Evolutionary conservation across 2,888 invertebrate species (phyloP), one percentile per base, ranked within the genome.

Genomic region (Nasonia oneida): DNA sequence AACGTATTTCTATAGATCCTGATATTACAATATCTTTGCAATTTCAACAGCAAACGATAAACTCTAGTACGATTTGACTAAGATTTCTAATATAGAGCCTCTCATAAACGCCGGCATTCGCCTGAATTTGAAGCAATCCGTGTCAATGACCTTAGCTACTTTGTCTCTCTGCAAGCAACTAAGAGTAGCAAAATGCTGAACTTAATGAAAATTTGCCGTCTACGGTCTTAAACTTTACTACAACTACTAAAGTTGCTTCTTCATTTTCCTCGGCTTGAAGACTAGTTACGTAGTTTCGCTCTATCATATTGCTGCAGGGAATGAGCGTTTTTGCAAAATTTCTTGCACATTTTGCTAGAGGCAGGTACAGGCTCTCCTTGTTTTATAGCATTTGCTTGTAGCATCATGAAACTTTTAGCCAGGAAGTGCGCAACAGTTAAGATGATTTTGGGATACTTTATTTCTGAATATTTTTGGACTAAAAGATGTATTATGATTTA

Each of bases 321-420:
- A 47, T 61, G 61, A 64, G 42, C 73, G 18, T 64, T 79, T 83
- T 78, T 64, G 4, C n/a, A 12, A 50, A 39, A 74, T 79, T 73
- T 79, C 84, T 79, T 53, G 78, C 64, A 37, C 57, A 50, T 77
- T 64, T 42, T 14, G 8, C 64, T 64, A 2, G 23, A 61, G n/a
- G n/a, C 23, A n/a, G 1, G n/a, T 61, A 61, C n/a, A n/a, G n/a
- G 15, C 39, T 33, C 39, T 33, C 29, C 15, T 77, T 77, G 61
- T 77, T 77, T 23, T 23, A 23, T 23, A 23, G 23, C 23, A 23
- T 23, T 23, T 23, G 23, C 23, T 23, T 39, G 37, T 57, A 12
- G 8, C 39, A 74, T 47, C 23, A 3, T 6, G 14, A 77, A 57
- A 33, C 14, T 61, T 33, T 12, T 18, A 53, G 53, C 33, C 15